A percentile compares a stretch with the other conserved stretches of the same genome.
Evolutionary conservation across 2,888 invertebrate genomes (phyloP).

Genomic region (Caenorhabditis sp.): DNA sequence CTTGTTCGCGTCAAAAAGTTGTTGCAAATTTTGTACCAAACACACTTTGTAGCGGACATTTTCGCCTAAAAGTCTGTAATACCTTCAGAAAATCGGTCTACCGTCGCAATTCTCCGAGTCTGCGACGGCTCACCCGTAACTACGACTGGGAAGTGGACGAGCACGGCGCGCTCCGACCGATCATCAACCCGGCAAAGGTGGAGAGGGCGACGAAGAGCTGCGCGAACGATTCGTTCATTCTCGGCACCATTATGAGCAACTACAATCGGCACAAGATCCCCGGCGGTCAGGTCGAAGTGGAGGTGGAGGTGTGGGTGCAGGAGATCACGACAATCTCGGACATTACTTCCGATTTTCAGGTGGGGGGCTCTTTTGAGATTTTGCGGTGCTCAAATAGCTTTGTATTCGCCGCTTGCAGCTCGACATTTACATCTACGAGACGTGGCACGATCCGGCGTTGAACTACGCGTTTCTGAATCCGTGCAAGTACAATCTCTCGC

Average conservation of each 20-base stretch:
- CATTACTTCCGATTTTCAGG: conserved; percentile 78
- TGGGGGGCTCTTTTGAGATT: conserved; percentile 9
- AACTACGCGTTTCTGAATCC: conserved; percentile 75
- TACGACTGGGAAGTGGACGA: conserved; percentile 79
- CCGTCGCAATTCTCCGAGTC: conserved; percentile 74
- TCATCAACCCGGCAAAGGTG: conserved; percentile 57
- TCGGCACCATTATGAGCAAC: conserved; percentile 66
- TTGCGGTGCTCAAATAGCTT: neutral
- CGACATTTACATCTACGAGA: conserved; percentile 79
- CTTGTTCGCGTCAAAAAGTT: too few relatives aligned
- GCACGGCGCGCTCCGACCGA: conserved; percentile 72
- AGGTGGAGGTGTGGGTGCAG: conserved; percentile 78
- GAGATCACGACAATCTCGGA: conserved; percentile 79
- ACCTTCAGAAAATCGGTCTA: conserved; percentile 67
- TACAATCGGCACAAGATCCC: conserved; percentile 79
- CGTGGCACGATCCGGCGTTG: conserved; percentile 78
- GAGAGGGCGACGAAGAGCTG: conserved; percentile 66
- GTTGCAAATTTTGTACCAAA: too few relatives aligned
- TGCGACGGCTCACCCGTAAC: conserved; percentile 73
- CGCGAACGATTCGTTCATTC: conserved; percentile 76
- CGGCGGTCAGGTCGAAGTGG: conserved; percentile 75
- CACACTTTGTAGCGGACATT: too few relatives aligned
- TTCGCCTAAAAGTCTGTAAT: neutral
- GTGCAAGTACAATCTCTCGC: conserved; percentile 78
- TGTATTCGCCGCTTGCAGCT: conserved; percentile 75